Evolutionary conservation across 2,797 vertebrate genomes (phyloP), one percentile per base, ranked within the genome.

Genomic region (Chaetophractus vellerosus): DNA sequence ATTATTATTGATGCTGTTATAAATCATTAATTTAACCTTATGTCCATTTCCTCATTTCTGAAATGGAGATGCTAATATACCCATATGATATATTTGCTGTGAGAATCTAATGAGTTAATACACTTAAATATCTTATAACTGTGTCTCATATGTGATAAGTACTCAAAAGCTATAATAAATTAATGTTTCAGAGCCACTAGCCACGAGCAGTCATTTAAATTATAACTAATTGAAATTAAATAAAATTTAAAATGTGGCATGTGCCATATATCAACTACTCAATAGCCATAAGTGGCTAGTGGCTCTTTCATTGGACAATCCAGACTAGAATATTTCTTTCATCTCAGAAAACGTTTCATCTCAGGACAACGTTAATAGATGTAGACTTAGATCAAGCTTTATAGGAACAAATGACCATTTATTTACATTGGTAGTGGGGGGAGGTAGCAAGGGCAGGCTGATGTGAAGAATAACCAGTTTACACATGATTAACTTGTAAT

Each of bases 171-270:
- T 31, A 41, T 82, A 71, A 50, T 41, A 66, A 38, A 74, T 72
- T 48, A 83, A 26, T 76, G 45, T 38, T 69, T 85, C 31, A 3
- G 33, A 61, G 33, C 11, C n/a, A 26, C 26, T 84, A 33, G 21
- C 26, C 38, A 63, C 9, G 48, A 8, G 52, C 24, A 84, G 24
- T 4, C 11, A 50, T 45, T 68, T 9, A 69, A 87, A 71, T 64
- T 91, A 5, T 18, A 92, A 52, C 64, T 41, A 55, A 64, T n/a
- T 89, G 6, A 83, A 90, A 55, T 91, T 48, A 79, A 69, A 28
- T 38, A 64, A 64, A 93, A 75, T 84, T 66, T 57, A 59, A 81
- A 85, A 41, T 90, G 9, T 33, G 24, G 38, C 1, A 5, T 10
- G 21, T 87, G 28, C 38, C 33, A 75, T 24, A 69, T 59, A 80